Evolutionary conservation across 2,888 invertebrate species (phyloP).

Genomic region (Bombylius discolor): DNA sequence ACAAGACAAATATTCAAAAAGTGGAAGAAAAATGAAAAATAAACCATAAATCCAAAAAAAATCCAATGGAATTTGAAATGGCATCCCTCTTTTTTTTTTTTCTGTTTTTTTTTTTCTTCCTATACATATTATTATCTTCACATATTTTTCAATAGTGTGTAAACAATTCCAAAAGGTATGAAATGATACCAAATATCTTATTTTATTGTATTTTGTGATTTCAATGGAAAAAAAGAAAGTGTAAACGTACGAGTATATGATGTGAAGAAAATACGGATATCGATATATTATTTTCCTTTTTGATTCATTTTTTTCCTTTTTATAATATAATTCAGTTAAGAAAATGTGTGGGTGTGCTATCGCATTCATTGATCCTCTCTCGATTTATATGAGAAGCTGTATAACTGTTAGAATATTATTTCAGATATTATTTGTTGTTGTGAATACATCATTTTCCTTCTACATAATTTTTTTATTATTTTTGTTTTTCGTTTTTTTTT

Average conservation of each 20-base stretch:
- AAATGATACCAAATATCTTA: no score
- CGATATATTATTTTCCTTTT: no score
- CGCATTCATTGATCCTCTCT: conserved; percentile 7
- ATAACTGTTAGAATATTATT: no score
- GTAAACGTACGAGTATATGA: no score
- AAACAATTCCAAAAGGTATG: not conserved
- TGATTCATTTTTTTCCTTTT: no score
- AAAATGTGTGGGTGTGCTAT: not conserved
- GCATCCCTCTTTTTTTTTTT: not conserved
- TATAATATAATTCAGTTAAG: no score
- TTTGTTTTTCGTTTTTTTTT: no score
- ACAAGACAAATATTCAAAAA: not conserved
- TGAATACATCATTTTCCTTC: not conserved
- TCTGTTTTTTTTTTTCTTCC: not conserved
- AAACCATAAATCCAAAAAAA: conserved; percentile 5
- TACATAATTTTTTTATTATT: no score
- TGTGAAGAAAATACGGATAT: no score
- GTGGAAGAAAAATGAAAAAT: conserved; percentile 1
- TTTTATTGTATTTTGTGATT: no score
- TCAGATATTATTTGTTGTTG: no score
- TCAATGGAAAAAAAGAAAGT: no score
- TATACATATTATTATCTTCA: not conserved
- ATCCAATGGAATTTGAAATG: conserved; percentile 3
- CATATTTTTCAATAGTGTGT: not conserved
- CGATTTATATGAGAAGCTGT: conserved; percentile 6